Evolutionary conservation across 1,140 invertebrate species (phyloP).

Genomic region (Maconellicoccus hirsutus): DNA sequence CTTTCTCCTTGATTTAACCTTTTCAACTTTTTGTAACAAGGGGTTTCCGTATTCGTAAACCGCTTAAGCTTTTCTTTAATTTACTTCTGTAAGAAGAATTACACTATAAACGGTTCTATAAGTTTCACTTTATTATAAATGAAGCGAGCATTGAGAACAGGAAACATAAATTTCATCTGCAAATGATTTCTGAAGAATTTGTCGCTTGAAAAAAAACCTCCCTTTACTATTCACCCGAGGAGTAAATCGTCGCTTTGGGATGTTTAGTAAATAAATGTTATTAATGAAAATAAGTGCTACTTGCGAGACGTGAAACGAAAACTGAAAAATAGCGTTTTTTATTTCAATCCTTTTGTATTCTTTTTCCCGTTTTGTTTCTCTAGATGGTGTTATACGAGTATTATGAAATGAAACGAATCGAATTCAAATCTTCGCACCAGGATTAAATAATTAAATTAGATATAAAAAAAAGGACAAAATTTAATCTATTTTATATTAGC

Average conservation of each 20-base stretch:
- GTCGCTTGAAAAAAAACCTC: background rate
- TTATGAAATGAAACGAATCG: no score
- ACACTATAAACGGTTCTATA: background rate
- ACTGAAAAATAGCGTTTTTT: background rate
- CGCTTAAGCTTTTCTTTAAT: conserved; percentile 7
- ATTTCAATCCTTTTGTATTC: background rate
- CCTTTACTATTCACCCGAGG: background rate
- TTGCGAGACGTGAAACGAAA: background rate
- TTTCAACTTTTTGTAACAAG: background rate
- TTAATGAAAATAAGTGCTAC: conserved; percentile 5
- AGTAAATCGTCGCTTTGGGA: background rate
- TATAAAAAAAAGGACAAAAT: background rate
- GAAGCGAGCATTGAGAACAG: background rate
- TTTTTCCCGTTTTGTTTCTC: no score
- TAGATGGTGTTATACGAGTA: no score
- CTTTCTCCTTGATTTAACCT: background rate
- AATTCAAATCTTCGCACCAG: background rate
- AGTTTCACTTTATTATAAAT: conserved; percentile 6
- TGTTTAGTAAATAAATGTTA: background rate
- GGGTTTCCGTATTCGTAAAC: background rate
- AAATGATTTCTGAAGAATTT: background rate
- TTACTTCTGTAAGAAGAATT: background rate
- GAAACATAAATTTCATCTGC: background rate
- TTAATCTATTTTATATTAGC: conserved; percentile 5
- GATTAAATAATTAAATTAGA: background rate